Evolutionary conservation across 2,888 invertebrate genomes (phyloP).

Genomic region (Euplexia lucipara): DNA sequence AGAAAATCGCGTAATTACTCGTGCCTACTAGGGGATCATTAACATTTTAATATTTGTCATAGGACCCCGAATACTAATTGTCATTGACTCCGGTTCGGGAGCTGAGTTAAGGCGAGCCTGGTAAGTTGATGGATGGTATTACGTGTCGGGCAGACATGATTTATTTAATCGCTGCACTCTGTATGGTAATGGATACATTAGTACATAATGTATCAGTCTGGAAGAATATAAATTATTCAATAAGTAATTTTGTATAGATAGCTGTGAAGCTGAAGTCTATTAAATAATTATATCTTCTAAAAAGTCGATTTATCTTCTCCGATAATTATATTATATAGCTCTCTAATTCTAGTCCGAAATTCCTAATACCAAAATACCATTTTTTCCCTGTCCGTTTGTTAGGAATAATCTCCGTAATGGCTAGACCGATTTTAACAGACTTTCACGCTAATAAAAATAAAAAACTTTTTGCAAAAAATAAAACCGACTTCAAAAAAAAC

Average conservation of each 20-base stretch:
- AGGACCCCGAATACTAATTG: constrained; percentile 32
- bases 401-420: too few relatives aligned
- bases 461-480: too few relatives aligned
- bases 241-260: constrained; percentile 31
- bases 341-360: not conserved
- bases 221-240: constrained; percentile 35
- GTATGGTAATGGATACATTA: constrained; percentile 43
- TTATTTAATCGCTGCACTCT: constrained; percentile 40
- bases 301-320: not conserved
- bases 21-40: constrained; percentile 12
- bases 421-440: too few relatives aligned
- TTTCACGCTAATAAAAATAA: too few relatives aligned
- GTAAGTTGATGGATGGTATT: constrained; percentile 44
- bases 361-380: too few relatives aligned
- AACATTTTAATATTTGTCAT: constrained; percentile 30
- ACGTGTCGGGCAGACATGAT: constrained; percentile 43
- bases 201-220: constrained; percentile 29
- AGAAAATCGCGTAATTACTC: too few relatives aligned
- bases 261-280: constrained; percentile 11
- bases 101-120: constrained; percentile 28
- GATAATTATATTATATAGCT: not conserved
- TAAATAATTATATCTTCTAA: constrained; percentile 1
- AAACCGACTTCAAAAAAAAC: too few relatives aligned
- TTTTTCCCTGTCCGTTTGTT: too few relatives aligned
- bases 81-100: constrained; percentile 31